Percentiles rank a stretch among this genome's conserved stretches.
Evolutionary conservation across 2,797 vertebrate species (phyloP).

Genomic region (Argentina silus): DNA sequence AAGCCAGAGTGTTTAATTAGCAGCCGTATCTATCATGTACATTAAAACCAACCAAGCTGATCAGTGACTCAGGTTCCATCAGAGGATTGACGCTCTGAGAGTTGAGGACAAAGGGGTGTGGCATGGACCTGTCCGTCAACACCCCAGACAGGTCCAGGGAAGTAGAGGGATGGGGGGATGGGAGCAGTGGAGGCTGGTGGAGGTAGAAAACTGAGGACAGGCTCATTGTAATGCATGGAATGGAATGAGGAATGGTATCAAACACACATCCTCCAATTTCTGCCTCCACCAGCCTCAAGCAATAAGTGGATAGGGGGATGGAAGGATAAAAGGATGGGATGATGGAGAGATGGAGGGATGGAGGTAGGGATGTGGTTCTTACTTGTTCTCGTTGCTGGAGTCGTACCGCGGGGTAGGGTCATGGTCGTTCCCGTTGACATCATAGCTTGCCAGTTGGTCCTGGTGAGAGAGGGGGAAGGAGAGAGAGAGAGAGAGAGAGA

Average conservation of each 20-base stretch:
- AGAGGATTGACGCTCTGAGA: neutral
- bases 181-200: too few species aligned
- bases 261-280: too few species aligned
- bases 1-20: neutral
- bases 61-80: neutral
- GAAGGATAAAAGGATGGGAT: neutral
- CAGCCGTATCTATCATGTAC: neutral
- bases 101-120: neutral
- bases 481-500: neutral
- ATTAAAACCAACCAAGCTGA: neutral
- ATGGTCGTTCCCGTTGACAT: conserved; percentile 87
- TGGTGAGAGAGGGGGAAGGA: conserved; percentile 42
- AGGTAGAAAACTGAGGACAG: neutral
- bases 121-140: neutral
- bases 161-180: neutral
- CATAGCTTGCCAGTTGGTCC: conserved; percentile 90
- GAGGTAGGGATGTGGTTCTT: conserved; percentile 45
- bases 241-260: neutral
- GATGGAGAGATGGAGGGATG: neutral
- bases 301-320: neutral
- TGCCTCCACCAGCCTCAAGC: neutral
- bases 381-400: conserved; percentile 83
- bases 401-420: conserved; percentile 88
- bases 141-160: neutral
- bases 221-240: neutral